Evolutionary conservation across 2,113 vertebrate genomes (phyloP).

Genomic region (Rhinoptilus africanus): DNA sequence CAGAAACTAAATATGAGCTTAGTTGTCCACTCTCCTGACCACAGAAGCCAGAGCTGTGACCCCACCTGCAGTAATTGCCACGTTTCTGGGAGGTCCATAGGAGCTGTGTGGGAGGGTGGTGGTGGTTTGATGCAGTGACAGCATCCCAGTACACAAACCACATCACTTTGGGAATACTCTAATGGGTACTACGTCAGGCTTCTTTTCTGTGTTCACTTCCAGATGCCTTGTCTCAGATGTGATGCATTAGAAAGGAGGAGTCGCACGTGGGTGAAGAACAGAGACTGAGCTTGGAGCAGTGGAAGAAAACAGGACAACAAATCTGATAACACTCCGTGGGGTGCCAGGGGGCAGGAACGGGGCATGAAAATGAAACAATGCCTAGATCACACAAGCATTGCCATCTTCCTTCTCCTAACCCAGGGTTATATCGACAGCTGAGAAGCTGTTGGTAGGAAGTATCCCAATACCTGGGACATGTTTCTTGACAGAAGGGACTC

Average conservation of each 20-base stretch:
- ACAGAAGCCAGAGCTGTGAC: background rate
- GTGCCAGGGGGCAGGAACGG: background rate
- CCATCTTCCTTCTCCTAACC: background rate
- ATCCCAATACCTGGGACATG: background rate
- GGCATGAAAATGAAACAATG: no score
- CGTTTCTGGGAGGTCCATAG: background rate
- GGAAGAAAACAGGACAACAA: no score
- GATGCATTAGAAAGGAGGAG: background rate
- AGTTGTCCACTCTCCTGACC: background rate
- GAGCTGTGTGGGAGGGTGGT: background rate
- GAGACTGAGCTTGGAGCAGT: background rate
- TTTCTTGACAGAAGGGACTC: background rate
- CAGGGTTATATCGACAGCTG: fast-evolving
- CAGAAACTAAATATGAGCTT: background rate
- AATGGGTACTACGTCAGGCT: background rate
- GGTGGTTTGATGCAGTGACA: background rate
- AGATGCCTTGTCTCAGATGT: background rate
- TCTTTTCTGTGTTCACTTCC: background rate
- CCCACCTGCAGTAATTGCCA: background rate
- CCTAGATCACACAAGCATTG: background rate
- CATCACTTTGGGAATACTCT: background rate
- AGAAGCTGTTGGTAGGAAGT: background rate
- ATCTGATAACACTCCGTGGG: background rate
- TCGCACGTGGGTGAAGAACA: background rate
- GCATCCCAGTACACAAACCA: background rate